Evolutionary conservation across 2,113 vertebrate species (phyloP), one percentile per base, ranked within the genome.

Genomic region (Oreochromis aureus): DNA sequence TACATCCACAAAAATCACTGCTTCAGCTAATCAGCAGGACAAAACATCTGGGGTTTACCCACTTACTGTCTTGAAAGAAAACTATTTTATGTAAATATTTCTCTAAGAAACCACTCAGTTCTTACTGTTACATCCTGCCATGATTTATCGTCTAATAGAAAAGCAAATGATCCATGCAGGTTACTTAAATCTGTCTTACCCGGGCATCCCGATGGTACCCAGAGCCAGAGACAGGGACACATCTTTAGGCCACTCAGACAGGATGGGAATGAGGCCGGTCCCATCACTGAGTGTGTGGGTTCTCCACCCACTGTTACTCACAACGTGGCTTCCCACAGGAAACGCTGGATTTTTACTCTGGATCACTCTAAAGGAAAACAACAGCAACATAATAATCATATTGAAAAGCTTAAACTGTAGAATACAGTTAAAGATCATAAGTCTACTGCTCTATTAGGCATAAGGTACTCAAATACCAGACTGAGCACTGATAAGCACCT

Each of bases 111-210:
- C 1, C 24, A 24, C 24, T 24, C 24, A 24, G 24, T 24, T 24
- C 24, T 24, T 24, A 24, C 53, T 55, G 53, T 55, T 10, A 55
- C 46, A 48, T 7, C 46, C 15, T 48, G 46, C 0, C 46, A 48
- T 0, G 6, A 48, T 48, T 48, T 48, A 48, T 0, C 15, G 0
- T 48, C 6, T 15, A 48, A 4, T 2, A 48, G 46, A 48, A 51
- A 51, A 0, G 24, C 8, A 4, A 51, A 16, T 51, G 48, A 51
- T 51, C 48, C 16, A 51, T 51, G 2, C 48, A 51, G 0, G 48
- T 51, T 5, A 51, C 7, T 51, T 2, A 51, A 51, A 19, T 51
- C 48, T 51, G 7, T 51, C 48, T 19, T 51, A 51, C 48, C 48
- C 48, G 1, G 48, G 48, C 48, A 51, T 51, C 48, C 48, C 48